Base-by-base conservation (phyloP, 2,888 invertebrate genomes). In the Cremastinae sp. region DNA sequence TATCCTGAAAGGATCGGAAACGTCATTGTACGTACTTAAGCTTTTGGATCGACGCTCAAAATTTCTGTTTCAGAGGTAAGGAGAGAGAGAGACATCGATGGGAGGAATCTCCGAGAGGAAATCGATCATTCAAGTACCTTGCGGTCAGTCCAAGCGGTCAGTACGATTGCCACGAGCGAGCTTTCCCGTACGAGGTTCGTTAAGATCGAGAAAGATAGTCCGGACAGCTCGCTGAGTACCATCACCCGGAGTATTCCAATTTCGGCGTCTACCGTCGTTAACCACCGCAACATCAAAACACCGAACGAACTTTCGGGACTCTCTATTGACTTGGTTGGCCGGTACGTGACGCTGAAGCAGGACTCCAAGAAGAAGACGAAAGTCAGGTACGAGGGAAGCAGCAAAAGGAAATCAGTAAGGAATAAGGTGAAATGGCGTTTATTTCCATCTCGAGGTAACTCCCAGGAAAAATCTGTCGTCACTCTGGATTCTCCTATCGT, bases 161-260 rank as follows among this genome's bases (percentile, higher is more conserved):
- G 9, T 39, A 41, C 37, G 47, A 59, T 53, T 28, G 41, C 28
- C 41, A 49, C 41, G 20, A 47, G 22, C 20, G 64, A 49, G 35
- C 12, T 39, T 22, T 49, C 58, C 41, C 39, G 64, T 47, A 39
- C 47, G 12, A 59, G 65, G 58, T 73, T 77, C 73, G 56, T 65
- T 65, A 74, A 70, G 65, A 59, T 69, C 47, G 69, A 69, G 53
- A 16, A 55, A 65, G 70, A 70, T 20, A 65, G 65, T 47, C 16
- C 18, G 28, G 14, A 12, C 22, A 47, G 49, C 18, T 45, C 41
- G 56, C 64, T 37, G 58, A 73, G 61, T 10, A 10, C 43, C 41
- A 43, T 37, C 55, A 35, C 69, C 39, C 59, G 58, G 39, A 68
- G 55, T 65, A 47, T 28, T 59, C 59, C 71, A 49, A 14, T 12